Evolutionary conservation across 1,140 invertebrate genomes (phyloP).

Genomic region (Ceratina japonica): DNA sequence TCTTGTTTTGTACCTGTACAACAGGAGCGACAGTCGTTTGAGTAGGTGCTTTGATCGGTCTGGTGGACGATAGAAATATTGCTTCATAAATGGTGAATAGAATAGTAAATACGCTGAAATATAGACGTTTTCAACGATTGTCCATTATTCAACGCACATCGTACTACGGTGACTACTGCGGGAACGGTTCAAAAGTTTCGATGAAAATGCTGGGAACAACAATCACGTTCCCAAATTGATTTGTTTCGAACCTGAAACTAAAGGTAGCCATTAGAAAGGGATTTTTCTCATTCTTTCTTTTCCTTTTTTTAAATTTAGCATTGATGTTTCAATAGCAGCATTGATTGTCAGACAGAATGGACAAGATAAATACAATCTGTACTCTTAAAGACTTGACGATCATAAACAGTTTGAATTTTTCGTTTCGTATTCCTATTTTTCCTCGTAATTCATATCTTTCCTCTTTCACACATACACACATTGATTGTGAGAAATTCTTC

Average conservation of each 20-base stretch:
- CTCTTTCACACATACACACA: no score
- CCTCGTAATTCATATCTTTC: no score
- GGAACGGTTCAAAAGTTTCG: neutral
- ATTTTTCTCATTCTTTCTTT: neutral
- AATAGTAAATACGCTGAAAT: neutral
- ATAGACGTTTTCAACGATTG: neutral
- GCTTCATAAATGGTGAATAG: slow-evolving; percentile 5
- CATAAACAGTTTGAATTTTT: no score
- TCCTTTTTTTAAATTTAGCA: no score
- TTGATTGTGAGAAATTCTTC: no score
- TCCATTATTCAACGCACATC: slow-evolving; percentile 10
- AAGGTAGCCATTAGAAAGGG: neutral
- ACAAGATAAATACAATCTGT: no score
- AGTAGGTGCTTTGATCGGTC: neutral
- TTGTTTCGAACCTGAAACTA: neutral
- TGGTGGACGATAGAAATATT: neutral
- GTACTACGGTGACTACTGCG: neutral
- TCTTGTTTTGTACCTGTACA: no score
- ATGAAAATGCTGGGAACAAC: slow-evolving; percentile 7
- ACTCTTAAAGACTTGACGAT: no score
- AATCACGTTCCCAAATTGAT: slow-evolving; percentile 7
- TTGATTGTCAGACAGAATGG: no score
- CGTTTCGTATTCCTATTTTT: no score
- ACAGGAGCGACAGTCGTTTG: neutral
- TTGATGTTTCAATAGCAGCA: no score